Evolutionary conservation across 2,888 invertebrate genomes (phyloP).

Genomic region (Iphiclides podalirius): DNA sequence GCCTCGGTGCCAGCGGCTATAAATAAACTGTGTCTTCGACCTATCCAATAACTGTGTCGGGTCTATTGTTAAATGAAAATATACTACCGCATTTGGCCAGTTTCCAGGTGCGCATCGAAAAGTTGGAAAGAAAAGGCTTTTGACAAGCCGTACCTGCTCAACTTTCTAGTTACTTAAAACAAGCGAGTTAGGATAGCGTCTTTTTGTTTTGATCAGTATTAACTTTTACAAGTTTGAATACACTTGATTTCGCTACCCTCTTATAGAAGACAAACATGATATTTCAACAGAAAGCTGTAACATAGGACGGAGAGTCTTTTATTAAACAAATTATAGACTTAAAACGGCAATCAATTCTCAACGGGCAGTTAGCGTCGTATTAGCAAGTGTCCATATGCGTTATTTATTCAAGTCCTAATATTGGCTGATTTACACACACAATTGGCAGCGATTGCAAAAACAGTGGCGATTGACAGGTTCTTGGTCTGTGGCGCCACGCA

Average conservation of each 20-base stretch:
- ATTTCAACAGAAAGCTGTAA: not conserved
- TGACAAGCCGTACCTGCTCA: not conserved
- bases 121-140: not conserved
- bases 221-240: too few relatives aligned
- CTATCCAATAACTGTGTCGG: slow-evolving; percentile 41
- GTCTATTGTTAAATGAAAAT: slow-evolving; percentile 35
- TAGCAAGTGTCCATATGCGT: not conserved
- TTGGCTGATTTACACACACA: not conserved
- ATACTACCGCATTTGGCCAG: slow-evolving; percentile 42
- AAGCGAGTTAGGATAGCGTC: too few relatives aligned
- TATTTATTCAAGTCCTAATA: not conserved
- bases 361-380: not conserved
- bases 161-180: not conserved
- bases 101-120: slow-evolving; percentile 32
- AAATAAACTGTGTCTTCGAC: slow-evolving; percentile 45
- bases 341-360: not conserved
- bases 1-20: slow-evolving; percentile 46
- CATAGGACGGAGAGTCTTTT: not conserved
- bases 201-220: too few relatives aligned
- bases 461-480: slow-evolving; percentile 4
- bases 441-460: not conserved
- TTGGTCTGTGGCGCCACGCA: slow-evolving; percentile 11
- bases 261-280: too few relatives aligned
- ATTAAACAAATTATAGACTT: not conserved
- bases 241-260: too few relatives aligned